A percentile compares a stretch with the other conserved stretches of the same genome.
phyloP scores from a whole-genome alignment of 1,140 invertebrate genomes.

The Cyclina sinensis region DNA sequence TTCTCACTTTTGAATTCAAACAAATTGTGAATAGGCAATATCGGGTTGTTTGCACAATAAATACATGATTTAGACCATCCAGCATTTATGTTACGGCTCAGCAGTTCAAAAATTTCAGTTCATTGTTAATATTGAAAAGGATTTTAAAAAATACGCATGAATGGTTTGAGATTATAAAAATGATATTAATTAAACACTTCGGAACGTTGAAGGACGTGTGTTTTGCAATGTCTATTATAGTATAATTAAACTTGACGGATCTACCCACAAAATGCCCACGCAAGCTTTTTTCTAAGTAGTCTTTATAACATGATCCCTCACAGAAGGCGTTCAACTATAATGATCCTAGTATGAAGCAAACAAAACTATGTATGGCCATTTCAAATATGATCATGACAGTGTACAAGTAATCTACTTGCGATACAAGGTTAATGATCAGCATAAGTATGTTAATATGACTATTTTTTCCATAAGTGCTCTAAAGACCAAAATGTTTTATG shows the following conservation, averaged over 20 bases:
- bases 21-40: not conserved
- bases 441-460: no score
- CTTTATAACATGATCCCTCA: no score
- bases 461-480: no score
- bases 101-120: not conserved
- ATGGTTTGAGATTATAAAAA: not conserved
- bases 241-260: no score
- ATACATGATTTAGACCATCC: not conserved
- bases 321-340: no score
- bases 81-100: not conserved
- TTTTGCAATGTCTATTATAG: not conserved
- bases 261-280: slow-evolving; percentile 12
- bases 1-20: not conserved
- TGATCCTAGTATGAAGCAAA: no score
- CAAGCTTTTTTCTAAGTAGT: no score
- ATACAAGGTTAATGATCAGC: no score
- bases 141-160: not conserved
- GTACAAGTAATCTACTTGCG: no score
- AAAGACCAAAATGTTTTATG: no score
- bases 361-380: no score
- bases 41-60: not conserved
- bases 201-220: not conserved
- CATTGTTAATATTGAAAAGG: not conserved
- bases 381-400: no score
- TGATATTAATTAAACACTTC: not conserved